Base-by-base conservation (phyloP, 2,113 vertebrate genomes). In the Theristicus caerulescens region DNA sequence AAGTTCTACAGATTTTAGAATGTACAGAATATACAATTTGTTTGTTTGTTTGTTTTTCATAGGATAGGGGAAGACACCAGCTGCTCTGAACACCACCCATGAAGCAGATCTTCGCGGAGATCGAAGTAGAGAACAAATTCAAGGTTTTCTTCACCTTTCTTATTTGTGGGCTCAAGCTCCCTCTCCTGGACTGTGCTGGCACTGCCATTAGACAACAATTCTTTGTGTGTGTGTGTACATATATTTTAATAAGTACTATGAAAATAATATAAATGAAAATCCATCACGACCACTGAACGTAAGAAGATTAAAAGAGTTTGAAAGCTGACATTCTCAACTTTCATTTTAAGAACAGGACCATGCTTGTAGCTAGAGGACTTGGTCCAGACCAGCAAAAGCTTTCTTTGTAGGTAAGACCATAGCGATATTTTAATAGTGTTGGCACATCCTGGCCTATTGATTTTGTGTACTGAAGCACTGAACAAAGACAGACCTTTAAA, bases 121-220 rank as follows among this genome's bases (percentile, higher is more conserved):
- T 12, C 18, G 15, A n/a, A 67, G 22, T 1, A 20, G 12, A 84
- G 21, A 80, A 54, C 18, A 57, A 55, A 65, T 16, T 16, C 11
- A 38, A n/a, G 11, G 20, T 44, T 80, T 34, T 64, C 69, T 52
- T 71, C 69, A 54, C 29, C 34, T 74, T 59, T 44, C 31, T 18
- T 19, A 86, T 84, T 8, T 71, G 40, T 57, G 69, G 44, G 61
- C 77, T 94, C 77, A 51, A 44, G 73, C 95, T 94, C 88, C 93
- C 97, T 76, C 95, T 96, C 57, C 86, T 94, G 94, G 95, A 57
- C 73, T 46, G 15, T 34, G 73, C 65, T 76, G 70, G 93, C 80
- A 94, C 61, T 94, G 81, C 44, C 77, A 82, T 29, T 49, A 2
- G 1, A 70, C 10, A 80, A 27, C 15, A 65, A 8, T 16, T 11